phyloP scores from a whole-genome alignment of 2,113 vertebrate genomes.

The Hippocampus mohnikei region DNA sequence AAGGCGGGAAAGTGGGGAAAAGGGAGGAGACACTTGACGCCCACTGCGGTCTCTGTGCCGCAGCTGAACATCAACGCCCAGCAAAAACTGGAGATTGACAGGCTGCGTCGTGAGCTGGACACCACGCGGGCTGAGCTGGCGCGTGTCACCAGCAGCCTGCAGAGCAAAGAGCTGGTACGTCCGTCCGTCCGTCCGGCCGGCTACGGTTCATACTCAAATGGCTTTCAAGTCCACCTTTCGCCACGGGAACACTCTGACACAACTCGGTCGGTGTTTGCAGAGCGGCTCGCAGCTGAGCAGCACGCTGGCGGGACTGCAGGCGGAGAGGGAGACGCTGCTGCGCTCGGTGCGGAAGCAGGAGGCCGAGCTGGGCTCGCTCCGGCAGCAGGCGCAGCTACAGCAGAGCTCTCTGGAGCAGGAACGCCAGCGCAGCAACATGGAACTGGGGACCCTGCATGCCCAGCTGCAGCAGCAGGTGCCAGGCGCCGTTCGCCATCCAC shows the following conservation, averaged over 20 bases:
- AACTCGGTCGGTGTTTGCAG: slow-evolving; percentile 48
- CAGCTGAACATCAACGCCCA: slow-evolving; percentile 64
- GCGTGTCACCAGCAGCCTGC: slow-evolving; percentile 45
- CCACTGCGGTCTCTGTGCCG: background rate
- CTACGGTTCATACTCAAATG: no score
- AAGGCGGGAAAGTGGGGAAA: background rate
- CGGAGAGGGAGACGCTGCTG: slow-evolving; percentile 68
- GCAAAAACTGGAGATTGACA: slow-evolving; percentile 66
- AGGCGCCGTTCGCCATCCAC: background rate
- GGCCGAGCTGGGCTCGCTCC: slow-evolving; percentile 65
- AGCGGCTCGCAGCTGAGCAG: slow-evolving; percentile 64
- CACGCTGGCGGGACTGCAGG: slow-evolving; percentile 66
- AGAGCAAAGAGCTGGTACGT: slow-evolving; percentile 61
- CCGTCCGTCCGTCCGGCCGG: no score
- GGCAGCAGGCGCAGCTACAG: slow-evolving; percentile 67
- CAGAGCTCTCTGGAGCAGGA: slow-evolving; percentile 59
- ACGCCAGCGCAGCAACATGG: slow-evolving; percentile 63
- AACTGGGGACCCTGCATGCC: slow-evolving; percentile 64
- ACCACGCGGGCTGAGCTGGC: slow-evolving; percentile 43
- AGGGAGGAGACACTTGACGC: background rate
- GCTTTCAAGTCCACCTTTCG: no score
- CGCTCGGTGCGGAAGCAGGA: slow-evolving; percentile 51
- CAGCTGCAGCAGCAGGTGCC: slow-evolving; percentile 72
- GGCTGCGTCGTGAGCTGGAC: slow-evolving; percentile 67
- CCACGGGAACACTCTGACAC: no score